A percentile compares a stretch with the other conserved stretches of the same genome.
Evolutionary conservation across 30 jellyfish, hydroid and myxozoan species (phyloP).

Genomic region (Aurelia sp.): DNA sequence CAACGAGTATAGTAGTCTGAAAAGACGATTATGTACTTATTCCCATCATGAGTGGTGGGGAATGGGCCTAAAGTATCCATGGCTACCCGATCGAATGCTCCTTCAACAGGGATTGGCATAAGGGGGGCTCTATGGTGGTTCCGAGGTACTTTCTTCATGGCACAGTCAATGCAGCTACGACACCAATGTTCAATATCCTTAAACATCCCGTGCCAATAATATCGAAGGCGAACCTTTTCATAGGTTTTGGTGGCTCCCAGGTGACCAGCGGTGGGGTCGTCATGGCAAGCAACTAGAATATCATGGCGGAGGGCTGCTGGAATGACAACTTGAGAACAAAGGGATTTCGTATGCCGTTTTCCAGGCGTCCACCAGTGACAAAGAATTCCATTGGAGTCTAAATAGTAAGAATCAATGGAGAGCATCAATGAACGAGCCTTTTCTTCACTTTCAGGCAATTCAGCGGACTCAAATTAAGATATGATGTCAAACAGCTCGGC

Average conservation of each 20-base stretch:
- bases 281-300: conserved; percentile 45
- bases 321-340: conserved; percentile 70
- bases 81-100: too few relatives aligned
- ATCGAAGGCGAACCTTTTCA: conserved; percentile 49
- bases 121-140: conserved; percentile 5
- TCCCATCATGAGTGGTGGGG: conserved; percentile 26
- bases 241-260: conserved; percentile 41
- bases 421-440: too few relatives aligned
- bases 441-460: too few relatives aligned
- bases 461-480: too few relatives aligned
- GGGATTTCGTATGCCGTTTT: conserved; percentile 9
- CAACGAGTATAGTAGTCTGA: too few relatives aligned
- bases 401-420: too few relatives aligned
- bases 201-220: conserved; percentile 64
- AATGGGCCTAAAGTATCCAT: conserved; percentile 43
- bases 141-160: neutral
- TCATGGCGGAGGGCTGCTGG: conserved; percentile 48
- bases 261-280: conserved; percentile 66
- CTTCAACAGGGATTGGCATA: conserved; percentile 24
- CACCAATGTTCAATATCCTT: conserved; percentile 77
- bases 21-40: too few relatives aligned
- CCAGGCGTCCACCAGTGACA: conserved; percentile 56
- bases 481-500: too few relatives aligned
- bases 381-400: too few relatives aligned
- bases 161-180: conserved; percentile 26